These are phyloP conservation scores for Xiphias gladius DNA, from an alignment of 2,113 vertebrate genomes.

Conservation along the genomic window DNA sequence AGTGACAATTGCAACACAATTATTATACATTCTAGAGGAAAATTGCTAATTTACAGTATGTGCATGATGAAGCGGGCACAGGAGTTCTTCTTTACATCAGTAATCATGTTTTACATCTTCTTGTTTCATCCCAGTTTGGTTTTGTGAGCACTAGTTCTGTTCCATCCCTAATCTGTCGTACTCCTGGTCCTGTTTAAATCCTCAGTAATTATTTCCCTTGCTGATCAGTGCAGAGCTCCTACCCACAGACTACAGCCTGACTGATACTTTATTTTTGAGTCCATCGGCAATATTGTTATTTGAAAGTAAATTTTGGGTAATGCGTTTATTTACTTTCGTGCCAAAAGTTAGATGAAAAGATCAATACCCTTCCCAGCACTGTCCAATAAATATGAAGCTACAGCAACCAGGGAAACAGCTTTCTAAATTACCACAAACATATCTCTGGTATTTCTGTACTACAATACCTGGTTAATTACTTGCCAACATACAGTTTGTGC, in stretches of 20 bases:
- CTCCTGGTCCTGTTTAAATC: background rate
- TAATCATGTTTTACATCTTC: background rate
- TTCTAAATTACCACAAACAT: no score
- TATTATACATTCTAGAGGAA: slow-evolving; percentile 11
- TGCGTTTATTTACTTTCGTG: background rate
- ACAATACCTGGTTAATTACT: background rate
- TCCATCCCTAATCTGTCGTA: background rate
- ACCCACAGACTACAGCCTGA: background rate
- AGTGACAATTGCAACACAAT: background rate
- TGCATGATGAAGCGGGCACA: background rate
- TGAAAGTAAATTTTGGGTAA: background rate
- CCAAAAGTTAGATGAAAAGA: background rate
- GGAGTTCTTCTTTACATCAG: background rate
- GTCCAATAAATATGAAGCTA: background rate
- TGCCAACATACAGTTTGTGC: background rate
- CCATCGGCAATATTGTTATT: background rate
- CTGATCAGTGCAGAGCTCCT: background rate
- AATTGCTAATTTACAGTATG: background rate
- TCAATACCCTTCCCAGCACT: background rate
- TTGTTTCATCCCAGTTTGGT: background rate
- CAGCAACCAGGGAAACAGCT: background rate
- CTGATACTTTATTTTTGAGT: background rate
- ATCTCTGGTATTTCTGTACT: background rate
- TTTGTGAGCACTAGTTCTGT: background rate
- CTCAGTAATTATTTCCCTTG: background rate